Percentiles rank a stretch among this genome's conserved stretches.
Evolutionary conservation across 2,888 invertebrate species (phyloP).

Genomic region (Acrocyrtus sp.): DNA sequence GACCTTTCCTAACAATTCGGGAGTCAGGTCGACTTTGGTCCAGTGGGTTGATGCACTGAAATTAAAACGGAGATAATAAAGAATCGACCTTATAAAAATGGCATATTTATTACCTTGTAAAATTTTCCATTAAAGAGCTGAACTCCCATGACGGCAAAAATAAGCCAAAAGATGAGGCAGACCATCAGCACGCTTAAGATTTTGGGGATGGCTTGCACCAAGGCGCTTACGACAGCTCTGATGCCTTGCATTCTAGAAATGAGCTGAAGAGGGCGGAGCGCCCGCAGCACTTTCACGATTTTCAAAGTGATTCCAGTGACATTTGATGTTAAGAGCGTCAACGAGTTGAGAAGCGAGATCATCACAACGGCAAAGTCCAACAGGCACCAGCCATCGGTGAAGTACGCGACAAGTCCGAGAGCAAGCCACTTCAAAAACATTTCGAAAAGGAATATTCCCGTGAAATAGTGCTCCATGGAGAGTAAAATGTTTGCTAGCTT

Average conservation of each 20-base stretch:
- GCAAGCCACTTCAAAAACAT: conserved; percentile 97
- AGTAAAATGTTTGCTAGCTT: conserved; percentile 91
- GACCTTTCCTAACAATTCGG: not conserved
- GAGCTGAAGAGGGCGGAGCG: conserved; percentile 96
- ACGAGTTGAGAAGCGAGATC: conserved; percentile 72
- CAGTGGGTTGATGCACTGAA: no score
- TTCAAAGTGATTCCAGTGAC: conserved; percentile 97
- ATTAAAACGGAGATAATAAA: no score
- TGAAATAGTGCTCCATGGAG: conserved; percentile 98
- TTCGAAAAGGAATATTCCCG: conserved; percentile 97
- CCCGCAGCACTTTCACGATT: conserved; percentile 98
- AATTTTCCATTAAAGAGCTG: conserved; percentile 82
- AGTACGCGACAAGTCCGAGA: conserved; percentile 97
- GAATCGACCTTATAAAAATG: no score
- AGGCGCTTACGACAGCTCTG: conserved; percentile 99
- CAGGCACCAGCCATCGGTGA: conserved; percentile 99
- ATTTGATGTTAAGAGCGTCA: no score
- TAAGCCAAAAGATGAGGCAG: conserved; percentile 80
- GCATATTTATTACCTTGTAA: no score
- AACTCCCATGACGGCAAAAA: conserved; percentile 89
- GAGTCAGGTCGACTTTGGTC: not conserved
- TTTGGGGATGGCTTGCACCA: conserved; percentile 98
- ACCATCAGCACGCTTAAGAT: conserved; percentile 94
- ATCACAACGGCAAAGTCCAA: conserved; percentile 98
- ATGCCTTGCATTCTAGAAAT: conserved; percentile 99